Percentiles rank a stretch among this genome's conserved stretches.
phyloP scores from a whole-genome alignment of 2,888 invertebrate species.

The Chloromyia formosa region DNA sequence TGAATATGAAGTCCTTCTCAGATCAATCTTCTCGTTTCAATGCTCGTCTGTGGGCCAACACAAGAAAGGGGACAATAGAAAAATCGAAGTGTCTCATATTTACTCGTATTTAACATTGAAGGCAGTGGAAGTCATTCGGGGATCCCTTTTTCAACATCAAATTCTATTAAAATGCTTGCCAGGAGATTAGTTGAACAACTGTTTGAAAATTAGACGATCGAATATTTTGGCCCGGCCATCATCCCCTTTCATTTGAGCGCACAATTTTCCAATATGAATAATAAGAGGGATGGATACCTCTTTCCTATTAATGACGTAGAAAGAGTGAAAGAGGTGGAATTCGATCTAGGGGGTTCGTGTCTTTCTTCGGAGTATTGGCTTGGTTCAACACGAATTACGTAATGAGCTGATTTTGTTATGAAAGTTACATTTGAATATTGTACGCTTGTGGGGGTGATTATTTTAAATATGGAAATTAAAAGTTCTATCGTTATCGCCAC shows the following conservation, averaged over 20 bases:
- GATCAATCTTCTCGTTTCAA: conserved; percentile 13
- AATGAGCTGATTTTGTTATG: conserved; percentile 8
- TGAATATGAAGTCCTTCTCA: conserved; percentile 17
- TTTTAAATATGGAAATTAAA: no score
- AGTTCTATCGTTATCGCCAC: no score
- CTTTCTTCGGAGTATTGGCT: background rate
- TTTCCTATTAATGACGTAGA: conserved; percentile 28
- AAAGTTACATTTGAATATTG: conserved; percentile 16
- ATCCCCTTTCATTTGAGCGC: background rate
- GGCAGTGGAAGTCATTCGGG: background rate
- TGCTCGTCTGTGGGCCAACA: background rate
- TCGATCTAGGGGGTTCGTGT: background rate
- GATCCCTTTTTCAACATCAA: conserved; percentile 33
- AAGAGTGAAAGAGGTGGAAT: background rate
- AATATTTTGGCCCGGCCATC: background rate
- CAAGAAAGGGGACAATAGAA: background rate
- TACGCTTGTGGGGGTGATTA: no score
- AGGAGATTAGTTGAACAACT: conserved; percentile 43
- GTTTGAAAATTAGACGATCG: conserved; percentile 38
- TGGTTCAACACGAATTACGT: conserved; percentile 7
- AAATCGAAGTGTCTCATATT: conserved; percentile 18
- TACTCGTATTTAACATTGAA: conserved; percentile 10
- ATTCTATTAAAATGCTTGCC: conserved; percentile 41
- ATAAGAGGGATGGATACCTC: conserved; percentile 12
- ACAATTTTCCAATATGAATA: conserved; percentile 29